Base-by-base conservation (phyloP, 2,113 vertebrate genomes). In the Taxidea taxus region DNA sequence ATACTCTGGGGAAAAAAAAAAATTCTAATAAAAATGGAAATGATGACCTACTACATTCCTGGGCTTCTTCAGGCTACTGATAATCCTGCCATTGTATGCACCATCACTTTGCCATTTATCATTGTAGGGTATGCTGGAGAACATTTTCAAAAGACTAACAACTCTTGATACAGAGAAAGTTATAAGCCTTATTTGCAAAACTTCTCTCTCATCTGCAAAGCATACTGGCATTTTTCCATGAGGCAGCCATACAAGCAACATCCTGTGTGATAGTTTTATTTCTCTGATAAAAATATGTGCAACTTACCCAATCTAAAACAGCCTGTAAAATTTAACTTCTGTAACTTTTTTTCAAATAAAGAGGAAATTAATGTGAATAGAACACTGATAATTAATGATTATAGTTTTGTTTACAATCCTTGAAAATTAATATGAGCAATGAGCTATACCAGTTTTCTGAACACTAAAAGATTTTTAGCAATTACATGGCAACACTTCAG, bases 11-110 rank as follows among this genome's bases (percentile, higher is more conserved):
- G 68, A 0, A 39, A 81, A 80, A 80, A 87, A 88, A 72, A 3
- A 70, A 97, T 94, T 97, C 78, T 93, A 93, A 88, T 95, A 91
- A 95, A 97, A 94, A 92, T 97, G 95, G 82, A 93, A 93, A 93
- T 93, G 75, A 96, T 84, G 94, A 89, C 92, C 82, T 96, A 89
- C 64, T 75, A 21, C 56, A 93, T 96, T 68, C 60, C 49, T 91
- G 0, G 31, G 70, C 20, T 93, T 92, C 58, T 90, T 56, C 44
- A 70, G 77, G 90, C 66, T 70, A 39, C 56, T 9, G n/a, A 91
- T 86, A 31, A 66, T 49, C 29, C 58, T 81, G 77, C 44, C 80
- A 29, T 80, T 91, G 80, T 34, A 82, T 70, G 62, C 62, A 93
- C 60, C 89, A 68, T 51, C 81, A 60, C 77, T 82, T 80, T 66